These are phyloP conservation scores for Harmothoe impar DNA, from an alignment of 2,888 invertebrate species.

Conservation along the genomic window DNA sequence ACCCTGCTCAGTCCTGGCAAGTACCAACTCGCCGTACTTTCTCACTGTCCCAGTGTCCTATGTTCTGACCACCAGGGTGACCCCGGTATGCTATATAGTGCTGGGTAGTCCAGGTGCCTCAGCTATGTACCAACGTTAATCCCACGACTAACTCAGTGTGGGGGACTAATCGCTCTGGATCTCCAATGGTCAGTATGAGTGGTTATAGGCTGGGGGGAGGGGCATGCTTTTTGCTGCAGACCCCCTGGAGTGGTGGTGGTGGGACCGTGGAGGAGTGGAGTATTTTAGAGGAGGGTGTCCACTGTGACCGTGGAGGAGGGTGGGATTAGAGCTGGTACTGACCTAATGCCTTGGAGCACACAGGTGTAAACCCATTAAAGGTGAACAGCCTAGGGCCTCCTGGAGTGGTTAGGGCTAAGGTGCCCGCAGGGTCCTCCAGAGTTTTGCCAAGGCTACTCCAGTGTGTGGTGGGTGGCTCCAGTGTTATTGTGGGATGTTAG, in stretches of 20 bases:
- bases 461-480: no score
- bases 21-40: not conserved
- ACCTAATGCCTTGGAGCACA: not conserved
- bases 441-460: no score
- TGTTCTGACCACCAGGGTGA: not conserved
- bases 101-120: not conserved
- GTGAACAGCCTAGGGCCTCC: not conserved
- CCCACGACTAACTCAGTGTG: not conserved
- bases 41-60: not conserved
- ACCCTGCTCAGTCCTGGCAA: not conserved
- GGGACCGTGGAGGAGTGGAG: not conserved
- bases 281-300: not conserved
- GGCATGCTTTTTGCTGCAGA: not conserved
- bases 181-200: not conserved
- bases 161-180: not conserved
- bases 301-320: not conserved
- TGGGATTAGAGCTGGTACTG: not conserved
- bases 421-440: no score
- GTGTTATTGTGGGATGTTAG: no score
- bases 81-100: not conserved
- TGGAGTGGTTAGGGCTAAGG: no score
- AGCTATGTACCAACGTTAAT: not conserved
- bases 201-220: not conserved
- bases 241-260: conserved; percentile 17
- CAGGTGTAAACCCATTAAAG: conserved; percentile 23